These are phyloP conservation scores for Chromis chromis DNA, from an alignment of 2,797 vertebrate species.

Conservation along the genomic window DNA sequence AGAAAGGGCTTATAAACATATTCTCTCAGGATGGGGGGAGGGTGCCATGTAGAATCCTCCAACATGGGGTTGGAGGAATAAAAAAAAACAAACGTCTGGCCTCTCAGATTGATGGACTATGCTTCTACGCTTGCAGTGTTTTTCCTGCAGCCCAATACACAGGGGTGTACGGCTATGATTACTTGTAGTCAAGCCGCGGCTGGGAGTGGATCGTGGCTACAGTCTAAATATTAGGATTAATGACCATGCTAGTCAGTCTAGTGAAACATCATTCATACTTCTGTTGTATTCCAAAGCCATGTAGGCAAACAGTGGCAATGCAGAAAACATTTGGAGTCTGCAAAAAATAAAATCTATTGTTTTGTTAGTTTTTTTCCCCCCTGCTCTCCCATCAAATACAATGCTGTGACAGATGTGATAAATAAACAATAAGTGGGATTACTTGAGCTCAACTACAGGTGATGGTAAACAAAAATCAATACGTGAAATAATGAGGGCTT, in stretches of 20 bases:
- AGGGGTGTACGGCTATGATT: conserved; percentile 73
- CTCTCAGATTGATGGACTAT: conserved; percentile 78
- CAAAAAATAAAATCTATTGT: conserved; percentile 14
- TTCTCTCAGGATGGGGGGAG: conserved; percentile 49
- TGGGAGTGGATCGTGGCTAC: conserved; percentile 67
- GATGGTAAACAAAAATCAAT: conserved; percentile 50
- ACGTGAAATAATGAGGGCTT: conserved; percentile 53
- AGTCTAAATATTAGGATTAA: conserved; percentile 81
- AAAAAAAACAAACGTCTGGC: conserved; percentile 29
- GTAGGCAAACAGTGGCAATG: conserved; percentile 57
- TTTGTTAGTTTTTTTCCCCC: neutral
- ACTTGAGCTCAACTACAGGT: conserved; percentile 32
- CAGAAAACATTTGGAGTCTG: conserved; percentile 33
- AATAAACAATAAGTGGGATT: conserved; percentile 49
- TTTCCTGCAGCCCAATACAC: conserved; percentile 70
- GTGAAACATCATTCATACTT: conserved; percentile 73
- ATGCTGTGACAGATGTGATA: conserved; percentile 29
- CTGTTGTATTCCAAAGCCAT: conserved; percentile 42
- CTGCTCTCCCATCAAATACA: conserved; percentile 24
- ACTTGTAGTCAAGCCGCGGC: conserved; percentile 71
- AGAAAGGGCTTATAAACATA: conserved; percentile 67
- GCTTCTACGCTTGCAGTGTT: conserved; percentile 63
- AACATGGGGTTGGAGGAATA: conserved; percentile 32
- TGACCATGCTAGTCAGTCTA: conserved; percentile 63
- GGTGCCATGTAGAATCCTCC: conserved; percentile 57